Evolutionary conservation across 2,797 vertebrate species (phyloP).

Genomic region (Tiaroga cobitis): DNA sequence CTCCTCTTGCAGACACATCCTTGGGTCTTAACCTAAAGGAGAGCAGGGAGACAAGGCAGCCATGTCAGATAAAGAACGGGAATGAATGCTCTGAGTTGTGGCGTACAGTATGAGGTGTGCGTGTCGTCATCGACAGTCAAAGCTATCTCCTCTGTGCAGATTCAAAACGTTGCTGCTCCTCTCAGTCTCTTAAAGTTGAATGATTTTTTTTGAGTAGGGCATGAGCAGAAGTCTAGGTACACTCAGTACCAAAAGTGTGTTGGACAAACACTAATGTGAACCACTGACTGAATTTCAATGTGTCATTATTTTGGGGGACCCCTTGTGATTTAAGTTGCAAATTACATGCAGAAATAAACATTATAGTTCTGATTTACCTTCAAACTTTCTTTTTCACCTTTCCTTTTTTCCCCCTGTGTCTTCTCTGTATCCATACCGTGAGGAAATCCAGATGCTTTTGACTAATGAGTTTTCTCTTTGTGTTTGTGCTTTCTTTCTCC

Average conservation of each 20-base stretch:
- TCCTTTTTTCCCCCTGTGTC: neutral
- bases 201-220: constrained; percentile 4
- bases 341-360: neutral
- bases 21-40: constrained; percentile 53
- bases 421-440: constrained; percentile 27
- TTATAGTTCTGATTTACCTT: neutral
- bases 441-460: constrained; percentile 63
- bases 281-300: neutral
- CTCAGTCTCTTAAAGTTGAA: constrained; percentile 23
- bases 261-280: neutral
- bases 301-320: neutral
- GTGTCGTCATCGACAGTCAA: constrained; percentile 40
- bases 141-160: constrained; percentile 64
- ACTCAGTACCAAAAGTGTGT: neutral
- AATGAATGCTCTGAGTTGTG: constrained; percentile 5
- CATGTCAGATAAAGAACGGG: constrained; percentile 48
- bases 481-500: constrained; percentile 38
- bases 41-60: constrained; percentile 45
- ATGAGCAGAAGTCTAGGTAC: neutral
- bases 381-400: constrained; percentile 21
- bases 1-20: constrained; percentile 41
- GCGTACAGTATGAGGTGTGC: neutral
- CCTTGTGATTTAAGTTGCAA: too few relatives aligned
- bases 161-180: constrained; percentile 40
- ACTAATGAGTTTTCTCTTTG: constrained; percentile 49